Evolutionary conservation across 2,797 vertebrate genomes (phyloP).

Genomic region (Hoplostethus mediterraneus): DNA sequence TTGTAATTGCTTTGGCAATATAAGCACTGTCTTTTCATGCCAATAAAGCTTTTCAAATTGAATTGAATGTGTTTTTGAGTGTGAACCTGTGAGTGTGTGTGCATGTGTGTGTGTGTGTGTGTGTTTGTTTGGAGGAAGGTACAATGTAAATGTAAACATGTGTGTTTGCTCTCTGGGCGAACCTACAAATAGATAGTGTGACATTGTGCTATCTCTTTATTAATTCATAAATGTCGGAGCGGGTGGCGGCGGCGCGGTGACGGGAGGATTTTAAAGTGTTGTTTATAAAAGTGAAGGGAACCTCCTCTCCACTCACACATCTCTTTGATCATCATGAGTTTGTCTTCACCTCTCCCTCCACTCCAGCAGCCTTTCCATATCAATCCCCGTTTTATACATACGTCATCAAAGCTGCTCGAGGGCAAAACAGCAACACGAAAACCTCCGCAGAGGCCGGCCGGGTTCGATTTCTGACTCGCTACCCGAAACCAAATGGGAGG

Average conservation of each 20-base stretch:
- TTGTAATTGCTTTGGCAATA: too few species aligned
- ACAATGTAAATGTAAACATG: background rate
- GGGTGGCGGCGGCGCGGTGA: conserved; percentile 38
- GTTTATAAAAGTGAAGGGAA: conserved; percentile 46
- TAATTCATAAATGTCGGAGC: conserved; percentile 63
- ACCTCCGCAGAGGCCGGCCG: conserved; percentile 2
- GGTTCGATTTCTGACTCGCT: conserved; percentile 55
- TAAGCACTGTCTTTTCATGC: too few species aligned
- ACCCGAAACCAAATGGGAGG: conserved; percentile 36
- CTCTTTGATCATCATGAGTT: conserved; percentile 56
- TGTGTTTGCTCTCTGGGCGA: conserved; percentile 21
- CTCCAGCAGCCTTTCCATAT: conserved; percentile 42
- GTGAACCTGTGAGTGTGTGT: background rate
- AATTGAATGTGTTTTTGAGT: background rate
- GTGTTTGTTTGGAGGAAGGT: conserved; percentile 2
- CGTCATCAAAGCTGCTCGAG: conserved; percentile 50
- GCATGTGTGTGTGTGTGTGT: conserved; percentile 18
- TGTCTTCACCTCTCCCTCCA: conserved; percentile 31
- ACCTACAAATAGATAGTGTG: conserved; percentile 41
- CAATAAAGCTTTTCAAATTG: too few species aligned
- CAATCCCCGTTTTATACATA: conserved; percentile 51
- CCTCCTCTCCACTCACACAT: conserved; percentile 6
- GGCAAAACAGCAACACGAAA: conserved; percentile 42
- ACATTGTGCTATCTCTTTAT: conserved; percentile 55
- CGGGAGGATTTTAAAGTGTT: conserved; percentile 50